Evolutionary conservation across 1,140 invertebrate species (phyloP).

Genomic region (Listronotus bonariensis): DNA sequence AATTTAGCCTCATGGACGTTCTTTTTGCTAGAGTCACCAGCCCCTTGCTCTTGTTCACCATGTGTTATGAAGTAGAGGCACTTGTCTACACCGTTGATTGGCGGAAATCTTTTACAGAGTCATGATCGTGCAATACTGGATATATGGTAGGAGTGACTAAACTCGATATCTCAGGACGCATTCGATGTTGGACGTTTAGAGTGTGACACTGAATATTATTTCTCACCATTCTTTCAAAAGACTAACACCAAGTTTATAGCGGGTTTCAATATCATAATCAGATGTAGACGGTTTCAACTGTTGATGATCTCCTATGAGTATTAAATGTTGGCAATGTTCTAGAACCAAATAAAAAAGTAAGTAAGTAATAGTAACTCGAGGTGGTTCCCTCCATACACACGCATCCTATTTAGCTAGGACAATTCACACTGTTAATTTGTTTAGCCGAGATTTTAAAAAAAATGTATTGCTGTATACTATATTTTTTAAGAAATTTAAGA

Average conservation of each 20-base stretch:
- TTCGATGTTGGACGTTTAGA: slow-evolving; percentile 67
- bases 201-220: slow-evolving; percentile 61
- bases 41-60: slow-evolving; percentile 55
- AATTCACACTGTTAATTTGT: too few species aligned
- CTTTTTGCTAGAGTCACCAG: slow-evolving; percentile 60
- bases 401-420: too few species aligned
- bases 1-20: slow-evolving; percentile 68
- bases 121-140: slow-evolving; percentile 61
- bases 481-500: too few species aligned
- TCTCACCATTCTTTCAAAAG: slow-evolving; percentile 71
- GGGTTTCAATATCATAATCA: slow-evolving; percentile 61
- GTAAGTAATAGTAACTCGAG: too few species aligned
- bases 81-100: slow-evolving; percentile 58
- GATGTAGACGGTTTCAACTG: slow-evolving; percentile 72
- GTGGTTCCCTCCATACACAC: too few species aligned
- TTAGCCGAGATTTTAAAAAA: too few species aligned
- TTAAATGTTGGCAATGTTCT: too few species aligned
- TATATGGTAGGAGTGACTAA: slow-evolving; percentile 69
- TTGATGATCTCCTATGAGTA: slow-evolving; percentile 65
- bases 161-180: slow-evolving; percentile 66
- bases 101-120: slow-evolving; percentile 57
- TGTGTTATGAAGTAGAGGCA: slow-evolving; percentile 69
- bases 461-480: too few species aligned
- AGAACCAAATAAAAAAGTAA: too few species aligned
- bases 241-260: slow-evolving; percentile 64